Base-by-base conservation (phyloP, 2,113 vertebrate species). In the Lycocorax pyrrhopterus region DNA sequence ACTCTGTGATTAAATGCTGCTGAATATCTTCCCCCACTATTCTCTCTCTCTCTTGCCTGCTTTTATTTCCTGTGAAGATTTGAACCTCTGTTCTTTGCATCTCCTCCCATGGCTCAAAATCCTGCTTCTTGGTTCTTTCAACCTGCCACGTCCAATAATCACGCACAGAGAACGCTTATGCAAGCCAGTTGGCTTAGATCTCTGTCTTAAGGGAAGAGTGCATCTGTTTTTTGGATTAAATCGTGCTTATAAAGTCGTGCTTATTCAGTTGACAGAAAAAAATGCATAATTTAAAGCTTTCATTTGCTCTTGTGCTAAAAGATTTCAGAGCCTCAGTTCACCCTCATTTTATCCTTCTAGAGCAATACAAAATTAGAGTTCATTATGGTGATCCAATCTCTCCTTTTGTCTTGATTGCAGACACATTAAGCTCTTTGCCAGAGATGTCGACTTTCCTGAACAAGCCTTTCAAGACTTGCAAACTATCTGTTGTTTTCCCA, bases 161-260 rank as follows among this genome's bases (percentile, higher is more conserved):
- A 94, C 6, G 58, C 68, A 71, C 84, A 85, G 92, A 73, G 90
- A 87, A 87, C 16, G 64, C 73, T 73, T 88, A 9, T 46, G 83
- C 37, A 74, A 97, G 96, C 97, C 97, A 97, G 51, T 97, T 98
- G 97, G 97, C 97, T 97, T 76, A 32, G 74, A 51, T 95, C 96
- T 92, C 84, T 91, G 84, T 97, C 88, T 80, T 96, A 96, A 96
- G 96, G 93, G 96, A 97, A 97, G 97, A 81, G 72, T 95, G 92
- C 97, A 97, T 97, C 98, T 98, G 97, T 92, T 97, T 98, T 96
- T 96, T 96, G 92, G 96, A 97, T 98, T 97, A 97, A 97, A 95
- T 84, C 91, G 58, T 86, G 75, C 94, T 97, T 97, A 94, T 96
- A 97, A 97, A 97, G 94, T 96, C 68, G 79, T 97, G 95, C 96